Evolutionary conservation across 2,113 vertebrate species (phyloP).

Genomic region (Sander vitreus): DNA sequence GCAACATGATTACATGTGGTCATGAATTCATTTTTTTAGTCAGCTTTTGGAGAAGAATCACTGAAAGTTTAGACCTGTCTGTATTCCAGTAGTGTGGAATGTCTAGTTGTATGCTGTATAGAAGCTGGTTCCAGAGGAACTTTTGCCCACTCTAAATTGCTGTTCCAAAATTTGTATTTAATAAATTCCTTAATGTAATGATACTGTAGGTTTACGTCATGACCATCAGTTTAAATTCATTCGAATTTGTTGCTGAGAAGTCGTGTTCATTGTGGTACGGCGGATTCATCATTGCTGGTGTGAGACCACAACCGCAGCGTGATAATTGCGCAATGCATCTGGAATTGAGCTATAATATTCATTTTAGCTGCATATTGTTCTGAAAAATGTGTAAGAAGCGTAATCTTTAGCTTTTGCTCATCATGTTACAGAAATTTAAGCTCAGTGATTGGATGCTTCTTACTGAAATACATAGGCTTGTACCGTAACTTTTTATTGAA

Average conservation of each 20-base stretch:
- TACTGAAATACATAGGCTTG: not conserved
- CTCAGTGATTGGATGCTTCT: not conserved
- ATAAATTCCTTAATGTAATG: too few species aligned
- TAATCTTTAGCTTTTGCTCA: not conserved
- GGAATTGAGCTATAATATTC: not conserved
- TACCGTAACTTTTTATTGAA: not conserved
- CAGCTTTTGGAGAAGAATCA: not conserved
- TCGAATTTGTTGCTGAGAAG: not conserved
- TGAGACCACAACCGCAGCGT: not conserved
- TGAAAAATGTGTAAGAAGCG: not conserved
- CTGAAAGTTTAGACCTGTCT: not conserved
- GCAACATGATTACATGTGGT: too few species aligned
- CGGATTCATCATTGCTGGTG: not conserved
- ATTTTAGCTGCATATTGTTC: not conserved
- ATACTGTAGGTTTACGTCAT: not conserved
- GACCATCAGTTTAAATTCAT: not conserved
- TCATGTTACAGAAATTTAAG: not conserved
- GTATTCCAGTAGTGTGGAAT: not conserved
- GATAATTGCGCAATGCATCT: not conserved
- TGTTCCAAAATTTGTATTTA: too few species aligned
- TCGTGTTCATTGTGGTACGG: not conserved
- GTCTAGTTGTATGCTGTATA: not conserved
- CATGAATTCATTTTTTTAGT: too few species aligned
- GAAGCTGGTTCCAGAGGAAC: not conserved
- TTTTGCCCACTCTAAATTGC: not conserved